Percentiles rank a stretch among this genome's conserved stretches.
Evolutionary conservation across 2,113 vertebrate genomes (phyloP).

Genomic region (Nerophis ophidion): DNA sequence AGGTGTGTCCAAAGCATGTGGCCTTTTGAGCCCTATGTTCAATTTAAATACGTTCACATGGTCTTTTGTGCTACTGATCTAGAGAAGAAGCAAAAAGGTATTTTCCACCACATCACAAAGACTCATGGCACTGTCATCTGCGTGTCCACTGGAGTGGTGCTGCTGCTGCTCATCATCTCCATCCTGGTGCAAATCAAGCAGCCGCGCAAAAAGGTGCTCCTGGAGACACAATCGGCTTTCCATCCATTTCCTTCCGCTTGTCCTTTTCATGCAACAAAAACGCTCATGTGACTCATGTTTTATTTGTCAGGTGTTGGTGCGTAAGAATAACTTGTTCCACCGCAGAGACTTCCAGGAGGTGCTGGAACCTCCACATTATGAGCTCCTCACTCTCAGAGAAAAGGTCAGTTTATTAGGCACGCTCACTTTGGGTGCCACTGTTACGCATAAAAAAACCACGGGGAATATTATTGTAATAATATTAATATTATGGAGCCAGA

Average conservation of each 20-base stretch:
- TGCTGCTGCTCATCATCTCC: conserved; percentile 89
- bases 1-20: too few relatives aligned
- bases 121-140: conserved; percentile 90
- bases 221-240: background rate
- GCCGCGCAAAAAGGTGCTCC: conserved; percentile 83
- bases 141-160: conserved; percentile 85
- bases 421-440: background rate
- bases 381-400: conserved; percentile 87
- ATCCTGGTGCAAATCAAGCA: conserved; percentile 92
- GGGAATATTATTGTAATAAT: too few relatives aligned
- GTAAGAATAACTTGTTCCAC: conserved; percentile 82
- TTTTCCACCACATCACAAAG: conserved; percentile 88
- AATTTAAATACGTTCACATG: background rate
- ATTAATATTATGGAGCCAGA: too few relatives aligned
- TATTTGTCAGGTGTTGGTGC: conserved; percentile 73
- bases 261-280: background rate
- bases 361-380: conserved; percentile 92
- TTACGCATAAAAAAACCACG: too few relatives aligned
- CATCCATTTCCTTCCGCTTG: background rate
- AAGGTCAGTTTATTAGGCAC: conserved; percentile 52
- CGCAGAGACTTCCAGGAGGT: conserved; percentile 85
- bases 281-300: background rate
- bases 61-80: conserved; percentile 9
- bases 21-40: background rate
- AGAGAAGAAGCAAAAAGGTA: conserved; percentile 83